Conservation (phyloP, 64 coral and sea anemone species). For the Dendrophyllia cribrosa region DNA sequence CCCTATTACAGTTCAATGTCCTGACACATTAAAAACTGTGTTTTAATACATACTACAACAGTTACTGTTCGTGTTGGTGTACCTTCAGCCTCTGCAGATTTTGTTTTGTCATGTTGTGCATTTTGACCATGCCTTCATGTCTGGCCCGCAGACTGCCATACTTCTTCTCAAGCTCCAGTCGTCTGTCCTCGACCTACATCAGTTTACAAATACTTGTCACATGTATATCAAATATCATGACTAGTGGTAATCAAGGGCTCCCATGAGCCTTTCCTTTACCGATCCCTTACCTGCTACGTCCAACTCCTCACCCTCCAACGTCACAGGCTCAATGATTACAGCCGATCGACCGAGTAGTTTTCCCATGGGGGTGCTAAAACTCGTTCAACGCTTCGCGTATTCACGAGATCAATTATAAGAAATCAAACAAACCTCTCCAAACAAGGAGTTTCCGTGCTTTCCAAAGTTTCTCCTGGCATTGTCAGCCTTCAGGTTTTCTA, state of each 20-base stretch:
- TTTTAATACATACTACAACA: too few relatives aligned
- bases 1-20: too few relatives aligned
- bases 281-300: too few relatives aligned
- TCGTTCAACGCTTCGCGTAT: not conserved
- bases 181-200: constrained; percentile 73
- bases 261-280: too few relatives aligned
- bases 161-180: constrained; percentile 89
- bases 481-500: constrained; percentile 83
- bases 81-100: constrained; percentile 87
- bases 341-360: too few relatives aligned
- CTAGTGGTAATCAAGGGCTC: not conserved
- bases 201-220: not conserved
- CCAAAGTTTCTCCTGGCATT: constrained; percentile 73
- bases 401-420: not conserved
- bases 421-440: constrained; percentile 78
- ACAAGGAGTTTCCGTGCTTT: constrained; percentile 97
- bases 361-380: not conserved
- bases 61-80: not conserved
- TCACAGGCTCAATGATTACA: too few relatives aligned
- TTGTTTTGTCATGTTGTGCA: constrained; percentile 83
- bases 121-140: constrained; percentile 81
- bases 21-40: too few relatives aligned
- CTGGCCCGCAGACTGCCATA: constrained; percentile 73
- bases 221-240: not conserved
- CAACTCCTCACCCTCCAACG: too few relatives aligned